Base-by-base conservation (phyloP, 2,797 vertebrate genomes). In the Telmatherina bonti region DNA sequence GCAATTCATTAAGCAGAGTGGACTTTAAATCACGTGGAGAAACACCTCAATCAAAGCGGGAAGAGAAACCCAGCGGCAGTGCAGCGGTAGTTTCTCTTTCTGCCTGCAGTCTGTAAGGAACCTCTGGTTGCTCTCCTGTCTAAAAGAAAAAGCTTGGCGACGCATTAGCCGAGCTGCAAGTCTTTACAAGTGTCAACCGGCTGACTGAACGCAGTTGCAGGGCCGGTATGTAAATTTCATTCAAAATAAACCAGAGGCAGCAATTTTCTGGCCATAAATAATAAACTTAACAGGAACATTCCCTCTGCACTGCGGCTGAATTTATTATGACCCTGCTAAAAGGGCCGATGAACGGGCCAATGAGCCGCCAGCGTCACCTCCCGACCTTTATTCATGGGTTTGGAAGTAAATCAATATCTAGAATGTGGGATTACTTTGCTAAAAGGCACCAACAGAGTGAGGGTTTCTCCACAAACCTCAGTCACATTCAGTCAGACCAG, bases 231-330 rank as follows among this genome's bases (percentile, higher is more conserved):
- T 84, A 88, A 83, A 91, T 89, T 78, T 70, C 1, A 55, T 77
- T 86, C 45, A 77, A 87, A 92, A 91, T 82, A 89, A 92, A 90
- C 85, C 87, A 84, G 78, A 81, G 77, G 84, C 90, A 89, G 90
- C 88, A 90, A 84, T 85, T 78, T 90, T 88, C 78, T 68, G 69
- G 54, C 81, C 79, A 89, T 93, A 92, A 92, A 92, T 93, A 92
- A 91, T 82, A 91, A 38, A 91, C 81, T 80, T 79, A 79, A 90
- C 85, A 81, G 80, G 90, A 90, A 91, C 85, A 89, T 82, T 84
- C 67, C 79, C 82, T 55, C 91, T 87, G 87, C 88, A 89, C 85
- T 89, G 88, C 81, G 73, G 81, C 78, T 67, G 87, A 88, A 91
- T 93, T 85, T 84, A 87, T 93, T 88, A 89, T 67, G 81, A 85